Conservation (phyloP, 2,113 vertebrate species). For the Microcebus ravelobensis region DNA sequence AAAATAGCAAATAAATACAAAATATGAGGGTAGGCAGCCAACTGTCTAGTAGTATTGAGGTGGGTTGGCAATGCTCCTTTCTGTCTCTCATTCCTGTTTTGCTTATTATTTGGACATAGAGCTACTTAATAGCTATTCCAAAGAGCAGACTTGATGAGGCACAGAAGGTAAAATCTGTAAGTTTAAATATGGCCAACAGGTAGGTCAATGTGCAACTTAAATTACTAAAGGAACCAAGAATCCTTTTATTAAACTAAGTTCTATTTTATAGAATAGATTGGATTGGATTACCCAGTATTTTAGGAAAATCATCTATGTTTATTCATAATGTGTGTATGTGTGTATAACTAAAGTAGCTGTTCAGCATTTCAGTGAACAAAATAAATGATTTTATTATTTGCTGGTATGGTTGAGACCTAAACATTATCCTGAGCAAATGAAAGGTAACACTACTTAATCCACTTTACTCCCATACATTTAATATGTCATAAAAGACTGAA, state of each 20-base stretch:
- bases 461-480: neutral
- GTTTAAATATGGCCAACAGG: neutral
- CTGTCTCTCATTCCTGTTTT: neutral
- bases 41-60: neutral
- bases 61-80: neutral
- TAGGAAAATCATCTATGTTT: conserved; percentile 6
- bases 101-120: neutral
- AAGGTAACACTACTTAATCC: neutral
- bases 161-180: neutral
- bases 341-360: neutral
- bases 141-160: neutral
- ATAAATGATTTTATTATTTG: neutral
- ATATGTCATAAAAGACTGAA: neutral
- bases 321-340: neutral
- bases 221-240: neutral
- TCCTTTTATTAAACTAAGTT: neutral
- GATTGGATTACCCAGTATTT: neutral
- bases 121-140: neutral
- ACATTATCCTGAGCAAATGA: neutral
- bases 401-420: neutral
- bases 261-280: neutral
- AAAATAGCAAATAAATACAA: conserved; percentile 59
- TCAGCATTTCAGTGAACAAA: conserved; percentile 41
- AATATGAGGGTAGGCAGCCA: conserved; percentile 18
- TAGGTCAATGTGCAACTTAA: neutral